Conservation (phyloP, 2,113 vertebrate genomes). For the Polypterus senegalus region DNA sequence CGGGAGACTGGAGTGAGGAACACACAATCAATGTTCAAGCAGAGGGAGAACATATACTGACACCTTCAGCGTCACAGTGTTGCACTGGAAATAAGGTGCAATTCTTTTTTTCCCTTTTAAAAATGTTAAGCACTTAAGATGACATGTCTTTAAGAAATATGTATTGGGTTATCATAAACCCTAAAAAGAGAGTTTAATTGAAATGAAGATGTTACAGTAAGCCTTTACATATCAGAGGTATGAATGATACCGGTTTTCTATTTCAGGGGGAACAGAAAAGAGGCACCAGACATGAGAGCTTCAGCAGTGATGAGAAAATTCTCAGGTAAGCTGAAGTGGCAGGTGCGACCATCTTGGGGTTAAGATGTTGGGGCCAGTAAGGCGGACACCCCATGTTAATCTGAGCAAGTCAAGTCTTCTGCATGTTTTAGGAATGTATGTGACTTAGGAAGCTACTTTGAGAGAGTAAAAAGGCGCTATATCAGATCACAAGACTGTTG, state of each 20-base stretch:
- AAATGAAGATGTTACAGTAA: not conserved
- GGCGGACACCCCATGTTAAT: not conserved
- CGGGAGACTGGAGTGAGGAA: too few relatives aligned
- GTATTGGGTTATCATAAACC: not conserved
- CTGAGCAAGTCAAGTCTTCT: not conserved
- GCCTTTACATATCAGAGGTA: not conserved
- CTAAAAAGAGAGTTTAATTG: not conserved
- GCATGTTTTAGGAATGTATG: not conserved
- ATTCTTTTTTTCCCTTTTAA: too few relatives aligned
- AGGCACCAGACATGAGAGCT: not conserved
- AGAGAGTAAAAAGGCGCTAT: too few relatives aligned
- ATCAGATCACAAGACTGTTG: too few relatives aligned
- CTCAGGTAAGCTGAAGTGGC: not conserved
- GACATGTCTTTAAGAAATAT: too few relatives aligned
- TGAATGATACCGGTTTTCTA: not conserved
- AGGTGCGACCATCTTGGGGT: too few relatives aligned
- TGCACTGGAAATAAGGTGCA: too few relatives aligned
- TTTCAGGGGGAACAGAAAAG: not conserved
- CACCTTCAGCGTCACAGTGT: too few relatives aligned
- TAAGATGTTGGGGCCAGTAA: not conserved
- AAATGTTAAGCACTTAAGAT: too few relatives aligned
- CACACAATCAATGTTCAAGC: too few relatives aligned
- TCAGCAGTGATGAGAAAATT: constrained; percentile 1
- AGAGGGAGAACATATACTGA: too few relatives aligned
- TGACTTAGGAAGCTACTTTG: not conserved